Percentiles rank a stretch among this genome's conserved stretches.
phyloP scores from a whole-genome alignment of 2,113 vertebrate genomes.

The Lamprologus ornatipinnis region DNA sequence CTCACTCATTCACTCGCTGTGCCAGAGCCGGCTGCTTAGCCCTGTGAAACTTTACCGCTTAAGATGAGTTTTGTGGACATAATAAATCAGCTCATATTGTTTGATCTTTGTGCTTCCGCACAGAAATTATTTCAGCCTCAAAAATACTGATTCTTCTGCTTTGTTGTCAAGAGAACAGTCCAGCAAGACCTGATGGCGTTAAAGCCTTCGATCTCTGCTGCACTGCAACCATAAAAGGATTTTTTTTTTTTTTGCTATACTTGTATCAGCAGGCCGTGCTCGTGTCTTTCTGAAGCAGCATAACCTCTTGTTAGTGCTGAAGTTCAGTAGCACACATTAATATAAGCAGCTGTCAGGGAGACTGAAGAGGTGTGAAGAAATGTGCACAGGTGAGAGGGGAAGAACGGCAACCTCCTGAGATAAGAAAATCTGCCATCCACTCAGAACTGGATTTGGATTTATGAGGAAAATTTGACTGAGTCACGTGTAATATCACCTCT shows the following conservation, averaged over 20 bases:
- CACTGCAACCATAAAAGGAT: neutral
- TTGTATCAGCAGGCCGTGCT: neutral
- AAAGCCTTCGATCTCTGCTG: neutral
- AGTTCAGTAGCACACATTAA: neutral
- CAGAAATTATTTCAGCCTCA: neutral
- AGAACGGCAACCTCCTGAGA: neutral
- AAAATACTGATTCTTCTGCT: neutral
- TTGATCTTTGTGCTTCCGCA: neutral
- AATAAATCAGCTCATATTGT: neutral
- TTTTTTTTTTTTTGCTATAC: neutral
- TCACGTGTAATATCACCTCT: neutral
- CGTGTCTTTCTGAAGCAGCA: neutral
- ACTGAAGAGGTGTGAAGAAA: neutral
- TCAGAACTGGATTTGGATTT: neutral
- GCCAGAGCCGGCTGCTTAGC: neutral
- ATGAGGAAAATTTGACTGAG: neutral
- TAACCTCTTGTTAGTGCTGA: neutral
- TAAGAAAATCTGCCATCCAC: neutral
- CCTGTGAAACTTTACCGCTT: neutral
- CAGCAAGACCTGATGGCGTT: neutral
- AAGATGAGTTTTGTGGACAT: neutral
- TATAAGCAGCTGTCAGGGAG: neutral
- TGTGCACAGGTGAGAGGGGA: neutral
- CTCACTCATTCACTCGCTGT: neutral
- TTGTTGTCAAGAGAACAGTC: constrained; percentile 12